Evolutionary conservation across 2,797 vertebrate genomes (phyloP).

Genomic region (Erpetoichthys calabaricus): DNA sequence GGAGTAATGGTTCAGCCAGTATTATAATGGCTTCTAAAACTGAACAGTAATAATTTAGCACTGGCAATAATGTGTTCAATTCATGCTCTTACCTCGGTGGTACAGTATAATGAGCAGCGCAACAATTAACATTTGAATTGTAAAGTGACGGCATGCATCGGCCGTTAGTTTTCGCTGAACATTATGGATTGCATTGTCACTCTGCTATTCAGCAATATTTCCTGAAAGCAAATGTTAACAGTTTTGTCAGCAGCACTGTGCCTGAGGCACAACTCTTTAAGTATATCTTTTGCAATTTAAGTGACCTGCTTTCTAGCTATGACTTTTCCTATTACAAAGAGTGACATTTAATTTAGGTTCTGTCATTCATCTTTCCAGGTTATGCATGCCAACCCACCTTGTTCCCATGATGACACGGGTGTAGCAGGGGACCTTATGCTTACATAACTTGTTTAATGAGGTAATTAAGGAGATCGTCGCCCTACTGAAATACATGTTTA

Average conservation of each 20-base stretch:
- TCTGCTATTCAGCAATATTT: constrained; percentile 13
- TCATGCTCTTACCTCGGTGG: no score
- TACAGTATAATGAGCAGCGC: neutral
- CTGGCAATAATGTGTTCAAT: neutral
- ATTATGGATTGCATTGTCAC: constrained; percentile 12
- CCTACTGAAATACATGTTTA: no score
- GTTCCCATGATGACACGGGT: constrained; percentile 9
- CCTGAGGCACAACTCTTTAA: constrained; percentile 44
- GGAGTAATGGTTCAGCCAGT: no score
- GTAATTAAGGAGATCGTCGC: no score
- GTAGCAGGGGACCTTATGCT: constrained; percentile 8
- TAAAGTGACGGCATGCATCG: constrained; percentile 8
- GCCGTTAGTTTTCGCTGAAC: constrained; percentile 3
- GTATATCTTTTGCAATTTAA: constrained; percentile 53
- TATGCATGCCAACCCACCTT: constrained; percentile 20
- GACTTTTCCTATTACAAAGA: constrained; percentile 51
- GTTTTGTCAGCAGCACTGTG: constrained; percentile 38
- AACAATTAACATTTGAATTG: constrained; percentile 1
- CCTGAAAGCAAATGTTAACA: constrained; percentile 44
- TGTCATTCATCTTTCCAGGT: constrained; percentile 47
- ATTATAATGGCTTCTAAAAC: no score
- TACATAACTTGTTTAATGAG: neutral
- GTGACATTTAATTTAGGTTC: constrained; percentile 55
- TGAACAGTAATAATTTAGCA: no score
- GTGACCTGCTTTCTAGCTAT: constrained; percentile 46